Base-by-base conservation (phyloP, 2,888 invertebrate species). In the Rosalia funebris region DNA sequence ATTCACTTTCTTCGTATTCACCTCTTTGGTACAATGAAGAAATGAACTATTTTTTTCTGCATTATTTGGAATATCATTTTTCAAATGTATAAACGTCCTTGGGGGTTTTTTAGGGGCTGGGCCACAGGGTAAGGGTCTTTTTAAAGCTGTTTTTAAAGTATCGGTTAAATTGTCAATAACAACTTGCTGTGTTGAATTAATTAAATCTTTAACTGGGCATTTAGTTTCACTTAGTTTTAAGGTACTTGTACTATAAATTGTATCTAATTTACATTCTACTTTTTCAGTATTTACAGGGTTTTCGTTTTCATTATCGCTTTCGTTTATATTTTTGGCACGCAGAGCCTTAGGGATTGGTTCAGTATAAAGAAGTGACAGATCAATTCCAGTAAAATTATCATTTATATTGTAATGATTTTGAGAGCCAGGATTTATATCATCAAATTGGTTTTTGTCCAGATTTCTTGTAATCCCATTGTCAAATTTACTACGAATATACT, bases 51-150 rank as follows among this genome's bases (percentile, higher is more conserved):
- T 75, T 55, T 72, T 72, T 42, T 63, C 37, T 7, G 59, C 14
- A 44, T 56, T 57, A 37, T 45, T 16, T 10, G 45, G 32, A 7
- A 53, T 17, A 1, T 60, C 60, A 10, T 54, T 42, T 10, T 44
- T 50, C 2, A 39, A 72, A 68, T 84, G 82, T 32, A 82, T 81
- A 70, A 90, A 89, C 0, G 85, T 86, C 63, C 91, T 79, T 0
- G 91, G 92, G 1, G 92, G 91, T 75, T 92, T 91, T 71, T 88
- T 88, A 0, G 91, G 92, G 0, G 91, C 90, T 2, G 91, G 90
- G 0, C 90, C 91, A 1, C 79, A 63, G 0, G 91, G 91, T 45
- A 91, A 73, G 0, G 90, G 90, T 66, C 88, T 86, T 73, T 87
- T 87, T 41, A 90, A 79, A 12, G 88, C 89, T 63, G 86, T 85